Percentiles rank a stretch among this genome's conserved stretches.
Evolutionary conservation across 2,113 vertebrate genomes (phyloP).

Genomic region (Pardalotus punctatus): DNA sequence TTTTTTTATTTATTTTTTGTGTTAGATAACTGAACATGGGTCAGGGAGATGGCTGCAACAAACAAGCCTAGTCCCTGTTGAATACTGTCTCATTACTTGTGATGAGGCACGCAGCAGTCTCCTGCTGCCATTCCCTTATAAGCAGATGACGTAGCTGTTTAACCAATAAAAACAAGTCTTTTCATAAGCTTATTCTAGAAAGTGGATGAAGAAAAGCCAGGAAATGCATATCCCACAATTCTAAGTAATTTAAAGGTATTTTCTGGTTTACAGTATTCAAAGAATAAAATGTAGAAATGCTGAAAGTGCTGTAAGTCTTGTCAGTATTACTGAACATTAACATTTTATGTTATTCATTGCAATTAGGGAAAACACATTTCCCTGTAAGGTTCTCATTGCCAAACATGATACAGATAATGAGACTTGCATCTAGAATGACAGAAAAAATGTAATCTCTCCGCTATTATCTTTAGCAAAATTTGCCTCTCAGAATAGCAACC

Average conservation of each 20-base stretch:
- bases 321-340: conserved; percentile 29
- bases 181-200: conserved; percentile 76
- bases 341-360: conserved; percentile 65
- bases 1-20: neutral
- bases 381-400: conserved; percentile 73
- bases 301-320: conserved; percentile 55
- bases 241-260: conserved; percentile 61
- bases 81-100: conserved; percentile 81
- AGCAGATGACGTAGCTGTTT: conserved; percentile 77
- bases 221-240: conserved; percentile 39
- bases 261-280: conserved; percentile 40
- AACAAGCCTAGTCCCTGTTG: conserved; percentile 74
- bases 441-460: conserved; percentile 71
- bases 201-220: conserved; percentile 58
- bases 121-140: conserved; percentile 79
- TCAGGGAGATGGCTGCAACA: conserved; percentile 75
- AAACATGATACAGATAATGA: conserved; percentile 73
- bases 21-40: conserved; percentile 77
- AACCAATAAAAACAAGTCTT: conserved; percentile 69
- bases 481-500: conserved; percentile 75
- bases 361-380: conserved; percentile 74
- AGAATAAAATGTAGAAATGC: conserved; percentile 39
- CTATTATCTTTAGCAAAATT: conserved; percentile 79
- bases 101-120: conserved; percentile 61
- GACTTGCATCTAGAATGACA: conserved; percentile 73